Percentiles rank a stretch among this genome's conserved stretches.
These are phyloP conservation scores for Pardosa pseudoannulata DNA, from an alignment of 2,888 invertebrate genomes.

Conservation along the genomic window DNA sequence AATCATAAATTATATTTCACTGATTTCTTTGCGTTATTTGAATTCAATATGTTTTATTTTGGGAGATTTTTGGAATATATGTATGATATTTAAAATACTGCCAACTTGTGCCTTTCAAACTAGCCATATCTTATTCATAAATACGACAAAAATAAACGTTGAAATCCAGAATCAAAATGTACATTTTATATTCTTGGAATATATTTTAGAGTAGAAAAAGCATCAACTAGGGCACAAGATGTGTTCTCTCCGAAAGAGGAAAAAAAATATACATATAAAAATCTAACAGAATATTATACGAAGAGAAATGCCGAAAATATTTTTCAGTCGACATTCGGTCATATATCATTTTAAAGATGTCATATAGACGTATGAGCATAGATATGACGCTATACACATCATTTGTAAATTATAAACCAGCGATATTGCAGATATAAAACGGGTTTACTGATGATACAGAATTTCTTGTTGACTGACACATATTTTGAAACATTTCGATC, in stretches of 20 bases:
- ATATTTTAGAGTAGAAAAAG: not conserved
- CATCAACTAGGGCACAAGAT: not conserved
- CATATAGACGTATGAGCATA: no score
- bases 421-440: no score
- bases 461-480: no score
- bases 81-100: not conserved
- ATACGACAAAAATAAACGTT: not conserved
- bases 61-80: not conserved
- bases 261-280: no score
- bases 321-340: no score
- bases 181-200: not conserved
- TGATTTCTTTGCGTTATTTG: not conserved
- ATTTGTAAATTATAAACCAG: no score
- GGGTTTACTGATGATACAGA: no score
- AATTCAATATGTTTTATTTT: slow-evolving; percentile 1
- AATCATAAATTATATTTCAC: not conserved
- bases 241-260: not conserved
- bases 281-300: no score
- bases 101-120: not conserved
- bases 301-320: no score
- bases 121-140: not conserved
- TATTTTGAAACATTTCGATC: no score
- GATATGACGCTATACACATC: no score
- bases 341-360: no score
- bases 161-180: not conserved